Base-by-base conservation (phyloP, 2,113 vertebrate genomes). In the Seriola quinqueradiata region DNA sequence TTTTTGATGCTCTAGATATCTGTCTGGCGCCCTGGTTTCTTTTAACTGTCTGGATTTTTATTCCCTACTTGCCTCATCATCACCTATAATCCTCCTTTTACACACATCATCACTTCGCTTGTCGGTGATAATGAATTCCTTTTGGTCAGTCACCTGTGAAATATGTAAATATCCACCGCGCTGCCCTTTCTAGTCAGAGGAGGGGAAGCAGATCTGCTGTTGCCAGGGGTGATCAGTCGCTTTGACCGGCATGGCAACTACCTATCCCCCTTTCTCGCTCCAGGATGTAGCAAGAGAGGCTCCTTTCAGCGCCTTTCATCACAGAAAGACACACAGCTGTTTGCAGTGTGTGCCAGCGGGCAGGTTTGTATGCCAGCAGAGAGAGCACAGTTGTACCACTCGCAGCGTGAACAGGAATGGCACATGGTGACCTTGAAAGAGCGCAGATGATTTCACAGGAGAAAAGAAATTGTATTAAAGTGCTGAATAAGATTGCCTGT, bases 1-100 rank as follows among this genome's bases (percentile, higher is more conserved):
- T 64, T 70, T 70, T 67, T 72, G 70, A 86, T 86, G 84, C 75
- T 91, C 65, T 42, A 75, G 65, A 79, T 81, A 70, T 85, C 54
- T 59, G 78, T 77, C 74, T 86, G 83, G 70, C 7, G 70, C 67
- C 67, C 75, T 74, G 77, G 50, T 88, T 91, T 76, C 70, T 81
- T 50, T 79, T 54, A 63, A 68, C 23, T 64, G 72, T 81, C 79
- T 86, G 81, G 50, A 71, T 82, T 79, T 90, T 65, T 69, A 59
- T 72, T 81, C 50, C 46, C 21, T 40, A 77, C 73, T 83, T 88
- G 75, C 72, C n/a, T 75, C 89, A 78, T 63, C 61, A 52, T 61
- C 69, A 50, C 65, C 81, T 86, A 14, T 78, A 87, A 89, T 90
- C 83, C 79, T 50, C 60, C 48, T 65, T 73, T 71, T 55, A 19